Conservation (phyloP, 2,888 invertebrate genomes). For the Sinotaia quadrata region DNA sequence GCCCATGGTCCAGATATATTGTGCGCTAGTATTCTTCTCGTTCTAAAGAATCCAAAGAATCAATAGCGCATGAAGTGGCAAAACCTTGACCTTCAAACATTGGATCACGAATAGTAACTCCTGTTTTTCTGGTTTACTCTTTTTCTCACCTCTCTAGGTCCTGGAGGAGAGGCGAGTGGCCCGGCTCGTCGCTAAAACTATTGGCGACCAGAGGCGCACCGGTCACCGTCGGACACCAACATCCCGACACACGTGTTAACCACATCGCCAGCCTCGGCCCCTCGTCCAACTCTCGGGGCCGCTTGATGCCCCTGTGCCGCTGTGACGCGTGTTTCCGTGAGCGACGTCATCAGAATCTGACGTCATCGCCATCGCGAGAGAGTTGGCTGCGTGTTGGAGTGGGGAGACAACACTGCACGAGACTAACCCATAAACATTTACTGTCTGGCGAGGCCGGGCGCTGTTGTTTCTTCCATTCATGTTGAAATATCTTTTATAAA, state of each 20-base stretch:
- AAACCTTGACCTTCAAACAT: too few species aligned
- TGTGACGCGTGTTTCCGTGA: slow-evolving; percentile 18
- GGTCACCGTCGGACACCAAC: slow-evolving; percentile 4
- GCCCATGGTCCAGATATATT: too few species aligned
- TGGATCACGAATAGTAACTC: too few species aligned
- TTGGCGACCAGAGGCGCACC: slow-evolving; percentile 8
- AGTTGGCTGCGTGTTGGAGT: background rate
- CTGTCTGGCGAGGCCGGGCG: background rate
- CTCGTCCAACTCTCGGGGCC: slow-evolving; percentile 20
- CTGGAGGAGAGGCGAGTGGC: slow-evolving; percentile 55
- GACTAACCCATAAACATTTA: background rate
- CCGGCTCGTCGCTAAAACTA: slow-evolving; percentile 37
- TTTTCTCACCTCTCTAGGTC: slow-evolving; percentile 37
- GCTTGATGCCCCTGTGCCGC: slow-evolving; percentile 18
- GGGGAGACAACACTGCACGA: background rate
- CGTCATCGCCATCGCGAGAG: slow-evolving; percentile 11
- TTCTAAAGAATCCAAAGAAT: too few species aligned
- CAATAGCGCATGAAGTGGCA: too few species aligned
- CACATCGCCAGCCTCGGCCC: background rate
- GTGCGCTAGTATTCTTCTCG: too few species aligned
- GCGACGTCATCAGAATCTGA: slow-evolving; percentile 19
- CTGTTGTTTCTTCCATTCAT: background rate
- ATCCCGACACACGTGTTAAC: slow-evolving; percentile 27
- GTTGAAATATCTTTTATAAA: too few species aligned
- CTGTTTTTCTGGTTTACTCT: too few species aligned